A percentile compares a stretch with the other conserved stretches of the same genome.
phyloP scores from a whole-genome alignment of 2,797 vertebrate species.

The Syngnathus acus region DNA sequence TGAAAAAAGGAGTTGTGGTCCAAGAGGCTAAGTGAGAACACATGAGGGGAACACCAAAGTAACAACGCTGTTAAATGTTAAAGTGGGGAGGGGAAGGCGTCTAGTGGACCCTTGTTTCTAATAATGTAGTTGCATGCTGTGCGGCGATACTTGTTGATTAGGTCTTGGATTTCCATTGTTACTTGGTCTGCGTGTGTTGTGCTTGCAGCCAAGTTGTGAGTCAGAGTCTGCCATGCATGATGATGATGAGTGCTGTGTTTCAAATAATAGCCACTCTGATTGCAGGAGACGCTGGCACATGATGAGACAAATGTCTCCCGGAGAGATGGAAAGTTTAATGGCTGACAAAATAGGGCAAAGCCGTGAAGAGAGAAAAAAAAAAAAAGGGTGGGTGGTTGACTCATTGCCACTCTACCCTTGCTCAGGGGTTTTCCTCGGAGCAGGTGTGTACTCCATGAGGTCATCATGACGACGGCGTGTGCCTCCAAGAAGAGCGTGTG shows the following conservation, averaged over 20 bases:
- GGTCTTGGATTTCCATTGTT: constrained; percentile 31
- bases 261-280: constrained; percentile 41
- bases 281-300: constrained; percentile 42
- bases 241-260: constrained; percentile 31
- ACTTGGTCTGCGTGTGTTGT: constrained; percentile 24
- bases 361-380: constrained; percentile 9
- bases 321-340: constrained; percentile 39
- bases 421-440: constrained; percentile 46
- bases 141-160: constrained; percentile 20
- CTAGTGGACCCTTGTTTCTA: constrained; percentile 16
- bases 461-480: constrained; percentile 59
- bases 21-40: constrained; percentile 4
- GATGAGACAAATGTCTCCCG: constrained; percentile 40
- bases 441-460: constrained; percentile 58
- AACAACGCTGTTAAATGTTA: constrained; percentile 14
- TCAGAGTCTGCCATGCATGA: constrained; percentile 20
- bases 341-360: constrained; percentile 49
- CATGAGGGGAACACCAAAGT: constrained; percentile 10
- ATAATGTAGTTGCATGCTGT: constrained; percentile 25
- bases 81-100: constrained; percentile 12
- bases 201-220: constrained; percentile 40
- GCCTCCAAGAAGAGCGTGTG: constrained; percentile 64
- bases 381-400: constrained; percentile 24
- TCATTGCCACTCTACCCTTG: constrained; percentile 30
- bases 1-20: background rate